These are phyloP conservation scores for Glaucomys volans DNA, from an alignment of 2,113 vertebrate genomes.

Conservation along the genomic window DNA sequence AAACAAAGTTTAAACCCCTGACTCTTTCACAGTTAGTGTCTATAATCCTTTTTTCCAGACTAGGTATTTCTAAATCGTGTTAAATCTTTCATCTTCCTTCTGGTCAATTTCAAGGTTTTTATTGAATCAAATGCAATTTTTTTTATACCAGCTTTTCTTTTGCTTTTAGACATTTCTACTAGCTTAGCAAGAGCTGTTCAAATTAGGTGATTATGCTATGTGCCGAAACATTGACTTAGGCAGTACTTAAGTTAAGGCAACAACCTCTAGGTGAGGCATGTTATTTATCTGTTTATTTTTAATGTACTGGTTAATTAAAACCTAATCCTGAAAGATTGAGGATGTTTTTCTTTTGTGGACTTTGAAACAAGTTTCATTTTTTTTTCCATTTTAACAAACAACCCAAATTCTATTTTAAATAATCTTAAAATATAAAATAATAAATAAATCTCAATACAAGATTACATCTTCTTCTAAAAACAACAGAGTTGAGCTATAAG, in stretches of 20 bases:
- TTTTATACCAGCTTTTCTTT: constrained; percentile 74
- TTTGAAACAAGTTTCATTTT: not conserved
- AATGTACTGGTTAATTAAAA: constrained; percentile 74
- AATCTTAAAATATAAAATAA: constrained; percentile 44
- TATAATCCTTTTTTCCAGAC: constrained; percentile 88
- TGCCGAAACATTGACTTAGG: constrained; percentile 58
- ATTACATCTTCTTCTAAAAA: not conserved
- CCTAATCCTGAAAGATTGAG: constrained; percentile 64
- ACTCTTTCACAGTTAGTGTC: constrained; percentile 86
- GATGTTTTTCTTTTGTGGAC: constrained; percentile 68
- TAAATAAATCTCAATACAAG: constrained; percentile 38
- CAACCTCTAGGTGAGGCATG: constrained; percentile 54
- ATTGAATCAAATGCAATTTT: constrained; percentile 84
- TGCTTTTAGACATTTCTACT: constrained; percentile 74
- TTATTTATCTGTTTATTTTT: constrained; percentile 71
- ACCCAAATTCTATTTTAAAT: constrained; percentile 14
- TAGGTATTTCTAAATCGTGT: constrained; percentile 86
- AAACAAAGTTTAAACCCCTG: constrained; percentile 82
- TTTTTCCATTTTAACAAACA: constrained; percentile 68
- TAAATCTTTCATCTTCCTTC: constrained; percentile 88
- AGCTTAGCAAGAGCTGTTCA: constrained; percentile 76
- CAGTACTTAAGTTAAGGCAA: constrained; percentile 67
- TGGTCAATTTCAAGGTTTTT: constrained; percentile 88
- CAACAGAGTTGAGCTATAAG: not conserved
- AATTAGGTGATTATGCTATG: constrained; percentile 73